These are phyloP conservation scores for Apostichopus californicus DNA, from an alignment of 35 echinoderm and acorn worm genomes.

Conservation along the genomic window DNA sequence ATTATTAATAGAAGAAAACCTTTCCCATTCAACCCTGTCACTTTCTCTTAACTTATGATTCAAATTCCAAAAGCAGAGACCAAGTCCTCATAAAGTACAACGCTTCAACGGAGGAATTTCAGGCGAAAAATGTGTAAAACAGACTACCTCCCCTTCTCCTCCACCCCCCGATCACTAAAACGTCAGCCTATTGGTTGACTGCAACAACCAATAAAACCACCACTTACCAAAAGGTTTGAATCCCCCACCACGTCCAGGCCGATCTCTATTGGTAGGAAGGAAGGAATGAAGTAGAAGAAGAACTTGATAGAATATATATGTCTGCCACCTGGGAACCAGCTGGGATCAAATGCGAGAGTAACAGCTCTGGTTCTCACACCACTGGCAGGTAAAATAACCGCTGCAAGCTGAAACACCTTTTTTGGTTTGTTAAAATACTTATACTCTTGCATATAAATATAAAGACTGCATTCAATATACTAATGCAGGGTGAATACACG, in stretches of 20 bases:
- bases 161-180: background rate
- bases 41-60: no score
- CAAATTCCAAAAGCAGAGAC: no score
- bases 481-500: no score
- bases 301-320: background rate
- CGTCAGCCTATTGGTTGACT: background rate
- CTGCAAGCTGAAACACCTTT: background rate
- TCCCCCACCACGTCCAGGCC: constrained; percentile 38
- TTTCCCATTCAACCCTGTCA: no score
- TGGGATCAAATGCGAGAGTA: background rate
- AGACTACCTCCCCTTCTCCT: background rate
- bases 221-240: constrained; percentile 14
- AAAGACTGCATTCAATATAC: no score
- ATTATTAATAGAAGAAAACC: no score
- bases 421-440: background rate
- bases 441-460: no score
- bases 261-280: constrained; percentile 51
- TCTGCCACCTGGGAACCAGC: constrained; percentile 4
- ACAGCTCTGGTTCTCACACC: background rate
- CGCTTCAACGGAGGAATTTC: no score
- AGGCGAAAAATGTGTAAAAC: background rate
- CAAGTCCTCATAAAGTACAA: no score
- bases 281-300: constrained; percentile 16
- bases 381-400: constrained; percentile 1
- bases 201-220: constrained; percentile 12